phyloP scores from a whole-genome alignment of 2,113 vertebrate genomes.

The Canis aureus region DNA sequence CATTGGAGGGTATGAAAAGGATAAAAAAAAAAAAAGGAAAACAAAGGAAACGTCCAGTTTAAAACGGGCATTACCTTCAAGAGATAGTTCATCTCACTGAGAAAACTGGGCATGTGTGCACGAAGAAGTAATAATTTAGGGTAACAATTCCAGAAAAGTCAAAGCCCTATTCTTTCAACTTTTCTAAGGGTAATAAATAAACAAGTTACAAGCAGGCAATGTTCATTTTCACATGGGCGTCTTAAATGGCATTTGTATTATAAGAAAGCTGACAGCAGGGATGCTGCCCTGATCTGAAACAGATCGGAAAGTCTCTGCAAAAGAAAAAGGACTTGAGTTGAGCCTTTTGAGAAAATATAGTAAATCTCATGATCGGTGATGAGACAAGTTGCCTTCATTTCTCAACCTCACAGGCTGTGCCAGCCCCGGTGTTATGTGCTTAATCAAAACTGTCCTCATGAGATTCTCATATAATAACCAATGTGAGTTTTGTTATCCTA shows the following conservation, averaged over 20 bases:
- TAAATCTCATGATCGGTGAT: neutral
- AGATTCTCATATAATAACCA: neutral
- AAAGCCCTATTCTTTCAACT: neutral
- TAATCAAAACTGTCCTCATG: too few species aligned
- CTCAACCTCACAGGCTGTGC: neutral
- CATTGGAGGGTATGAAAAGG: neutral
- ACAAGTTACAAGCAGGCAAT: neutral
- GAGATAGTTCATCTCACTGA: neutral
- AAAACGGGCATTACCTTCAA: neutral
- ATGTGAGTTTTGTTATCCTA: neutral
- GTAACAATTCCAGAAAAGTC: neutral
- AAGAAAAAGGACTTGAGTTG: neutral
- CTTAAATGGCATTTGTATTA: neutral
- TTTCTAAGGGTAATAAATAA: neutral
- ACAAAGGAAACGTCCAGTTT: neutral
- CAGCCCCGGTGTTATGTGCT: accelerated
- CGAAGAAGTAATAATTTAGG: neutral
- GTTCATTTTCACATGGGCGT: neutral
- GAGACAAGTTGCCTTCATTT: neutral
- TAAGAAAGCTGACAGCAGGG: neutral
- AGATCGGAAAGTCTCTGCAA: neutral
- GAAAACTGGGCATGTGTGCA: neutral
- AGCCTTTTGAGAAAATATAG: neutral
- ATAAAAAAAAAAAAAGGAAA: neutral
- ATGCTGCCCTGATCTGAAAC: neutral